Evolutionary conservation across 2,797 vertebrate genomes (phyloP).

Genomic region (Lagorchestes hirsutus): DNA sequence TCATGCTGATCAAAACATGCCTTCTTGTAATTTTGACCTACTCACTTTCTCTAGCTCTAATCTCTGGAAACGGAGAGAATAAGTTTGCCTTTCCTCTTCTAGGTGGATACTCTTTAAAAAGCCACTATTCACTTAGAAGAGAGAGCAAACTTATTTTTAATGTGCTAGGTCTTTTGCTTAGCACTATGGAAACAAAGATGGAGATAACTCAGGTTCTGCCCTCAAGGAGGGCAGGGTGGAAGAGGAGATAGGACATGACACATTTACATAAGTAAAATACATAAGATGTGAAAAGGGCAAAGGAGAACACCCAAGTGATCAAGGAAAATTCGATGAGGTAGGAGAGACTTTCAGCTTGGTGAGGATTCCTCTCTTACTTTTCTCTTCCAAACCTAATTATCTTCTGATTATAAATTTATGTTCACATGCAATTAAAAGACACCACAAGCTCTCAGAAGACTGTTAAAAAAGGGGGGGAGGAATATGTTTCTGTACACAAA

Average conservation of each 20-base stretch:
- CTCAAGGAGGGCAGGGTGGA: background rate
- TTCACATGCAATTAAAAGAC: slow-evolving; percentile 41
- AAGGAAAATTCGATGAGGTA: background rate
- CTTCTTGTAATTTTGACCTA: background rate
- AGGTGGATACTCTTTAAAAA: background rate
- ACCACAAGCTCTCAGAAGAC: slow-evolving; percentile 27
- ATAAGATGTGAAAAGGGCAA: background rate
- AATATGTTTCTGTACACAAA: slow-evolving; percentile 34
- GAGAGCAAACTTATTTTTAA: background rate
- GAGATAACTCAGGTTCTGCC: background rate
- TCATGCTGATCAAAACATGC: background rate
- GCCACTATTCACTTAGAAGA: background rate
- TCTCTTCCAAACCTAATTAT: slow-evolving; percentile 38
- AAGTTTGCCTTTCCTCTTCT: background rate
- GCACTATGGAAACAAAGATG: background rate
- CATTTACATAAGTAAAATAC: background rate
- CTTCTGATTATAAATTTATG: slow-evolving; percentile 40
- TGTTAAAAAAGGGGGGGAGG: background rate
- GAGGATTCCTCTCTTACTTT: slow-evolving; percentile 33
- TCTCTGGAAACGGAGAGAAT: slow-evolving; percentile 18
- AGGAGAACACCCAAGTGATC: background rate
- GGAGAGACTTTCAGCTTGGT: background rate
- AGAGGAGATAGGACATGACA: background rate
- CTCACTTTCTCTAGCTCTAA: background rate
- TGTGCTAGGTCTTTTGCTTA: background rate